Percentiles rank a stretch among this genome's conserved stretches.
These are phyloP conservation scores for Aphaenogaster ashmeadi DNA, from an alignment of 1,140 invertebrate genomes.

Conservation along the genomic window DNA sequence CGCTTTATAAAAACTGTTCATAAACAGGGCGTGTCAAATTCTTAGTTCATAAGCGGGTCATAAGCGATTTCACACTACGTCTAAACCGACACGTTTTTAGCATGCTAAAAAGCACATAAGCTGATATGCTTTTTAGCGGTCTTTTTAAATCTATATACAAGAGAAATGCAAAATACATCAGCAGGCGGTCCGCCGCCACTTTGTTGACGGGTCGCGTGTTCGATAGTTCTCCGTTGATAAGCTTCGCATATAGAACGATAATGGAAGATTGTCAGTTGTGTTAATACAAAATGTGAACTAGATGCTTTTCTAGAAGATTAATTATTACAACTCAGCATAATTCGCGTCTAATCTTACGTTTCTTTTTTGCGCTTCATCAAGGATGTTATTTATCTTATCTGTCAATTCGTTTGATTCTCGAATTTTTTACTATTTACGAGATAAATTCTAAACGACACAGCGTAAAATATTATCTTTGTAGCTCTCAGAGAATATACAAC, in stretches of 20 bases:
- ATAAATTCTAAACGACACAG: slow-evolving; percentile 1
- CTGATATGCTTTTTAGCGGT: slow-evolving; percentile 38
- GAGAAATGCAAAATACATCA: slow-evolving; percentile 35
- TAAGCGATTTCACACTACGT: slow-evolving; percentile 52
- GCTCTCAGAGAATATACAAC: background rate
- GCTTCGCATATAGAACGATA: slow-evolving; percentile 42
- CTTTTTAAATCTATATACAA: slow-evolving; percentile 40
- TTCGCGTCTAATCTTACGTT: slow-evolving; percentile 21
- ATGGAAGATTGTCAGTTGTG: slow-evolving; percentile 30
- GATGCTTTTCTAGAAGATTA: slow-evolving; percentile 34
- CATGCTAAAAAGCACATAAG: slow-evolving; percentile 24
- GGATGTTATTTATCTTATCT: slow-evolving; percentile 32
- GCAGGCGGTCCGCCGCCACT: slow-evolving; percentile 31
- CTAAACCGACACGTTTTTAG: slow-evolving; percentile 33
- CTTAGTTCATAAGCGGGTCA: slow-evolving; percentile 43
- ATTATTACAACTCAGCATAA: slow-evolving; percentile 51
- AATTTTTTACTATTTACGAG: background rate
- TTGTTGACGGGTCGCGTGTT: slow-evolving; percentile 48
- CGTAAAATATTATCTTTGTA: slow-evolving; percentile 40
- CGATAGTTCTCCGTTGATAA: slow-evolving; percentile 44
- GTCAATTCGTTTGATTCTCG: background rate
- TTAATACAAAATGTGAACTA: slow-evolving; percentile 39
- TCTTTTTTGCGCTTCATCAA: slow-evolving; percentile 14
- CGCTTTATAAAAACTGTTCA: slow-evolving; percentile 4
- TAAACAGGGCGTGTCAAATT: slow-evolving; percentile 45